Evolutionary conservation across 2,113 vertebrate genomes (phyloP).

Genomic region (Petromus typicus): DNA sequence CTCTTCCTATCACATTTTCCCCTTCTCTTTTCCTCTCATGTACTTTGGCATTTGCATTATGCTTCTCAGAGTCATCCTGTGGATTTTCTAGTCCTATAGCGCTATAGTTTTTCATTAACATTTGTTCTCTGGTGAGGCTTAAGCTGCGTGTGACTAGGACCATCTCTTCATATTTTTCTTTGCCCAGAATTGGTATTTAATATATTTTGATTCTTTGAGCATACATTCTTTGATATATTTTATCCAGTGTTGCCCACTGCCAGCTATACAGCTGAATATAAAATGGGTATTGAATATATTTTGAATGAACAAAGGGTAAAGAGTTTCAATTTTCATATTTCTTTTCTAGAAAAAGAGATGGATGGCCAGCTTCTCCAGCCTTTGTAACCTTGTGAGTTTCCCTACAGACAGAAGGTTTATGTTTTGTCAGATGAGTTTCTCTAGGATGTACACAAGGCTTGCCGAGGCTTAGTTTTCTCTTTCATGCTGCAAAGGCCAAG

Average conservation of each 20-base stretch:
- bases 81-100: background rate
- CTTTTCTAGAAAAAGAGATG: background rate
- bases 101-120: background rate
- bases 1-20: background rate
- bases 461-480: conserved; percentile 59
- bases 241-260: background rate
- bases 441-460: conserved; percentile 40
- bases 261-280: background rate
- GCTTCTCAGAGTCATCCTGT: background rate
- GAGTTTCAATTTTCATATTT: background rate
- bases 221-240: background rate
- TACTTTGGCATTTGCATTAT: background rate
- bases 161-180: background rate
- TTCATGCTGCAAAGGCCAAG: conserved; percentile 65
- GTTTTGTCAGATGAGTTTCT: conserved; percentile 47
- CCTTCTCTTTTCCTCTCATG: background rate
- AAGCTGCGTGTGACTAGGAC: background rate
- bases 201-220: conserved; percentile 6
- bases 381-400: conserved; percentile 30
- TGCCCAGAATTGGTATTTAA: background rate
- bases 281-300: background rate
- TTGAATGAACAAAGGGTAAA: background rate
- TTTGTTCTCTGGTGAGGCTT: background rate
- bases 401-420: conserved; percentile 6
- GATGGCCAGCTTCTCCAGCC: background rate